Conservation (phyloP, 1,140 invertebrate species). For the Agraylea sexmaculata region DNA sequence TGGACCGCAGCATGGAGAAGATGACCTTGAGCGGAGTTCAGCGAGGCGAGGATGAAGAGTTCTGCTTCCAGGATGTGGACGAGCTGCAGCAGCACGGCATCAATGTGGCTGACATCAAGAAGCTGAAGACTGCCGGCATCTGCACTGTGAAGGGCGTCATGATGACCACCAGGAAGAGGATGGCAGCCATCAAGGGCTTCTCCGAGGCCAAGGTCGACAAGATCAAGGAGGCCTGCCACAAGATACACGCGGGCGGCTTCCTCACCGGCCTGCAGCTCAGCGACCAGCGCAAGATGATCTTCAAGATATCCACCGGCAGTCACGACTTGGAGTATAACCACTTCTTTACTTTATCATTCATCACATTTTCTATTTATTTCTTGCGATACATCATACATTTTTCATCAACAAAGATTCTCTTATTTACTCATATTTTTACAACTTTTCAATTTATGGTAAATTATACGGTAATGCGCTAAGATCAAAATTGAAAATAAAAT, state of each 20-base stretch:
- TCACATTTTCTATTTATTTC: no score
- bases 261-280: conserved; percentile 64
- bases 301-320: conserved; percentile 63
- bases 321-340: conserved; percentile 53
- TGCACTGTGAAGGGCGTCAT: conserved; percentile 70
- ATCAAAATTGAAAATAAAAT: no score
- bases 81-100: conserved; percentile 42
- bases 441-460: no score
- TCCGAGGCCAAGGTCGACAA: conserved; percentile 71
- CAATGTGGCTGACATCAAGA: conserved; percentile 55
- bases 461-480: no score
- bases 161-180: conserved; percentile 64
- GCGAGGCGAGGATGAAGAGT: conserved; percentile 42
- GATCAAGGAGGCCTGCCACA: conserved; percentile 61
- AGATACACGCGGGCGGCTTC: conserved; percentile 49
- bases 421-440: no score
- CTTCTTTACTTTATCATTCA: not conserved
- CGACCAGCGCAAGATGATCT: conserved; percentile 58
- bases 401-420: no score
- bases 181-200: conserved; percentile 62
- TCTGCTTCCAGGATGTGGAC: conserved; percentile 43
- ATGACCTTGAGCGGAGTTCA: no score
- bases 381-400: no score
- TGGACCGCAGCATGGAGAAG: no score
- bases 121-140: conserved; percentile 62